Evolutionary conservation across 2,113 vertebrate species (phyloP).

Genomic region (Agelaius tricolor): DNA sequence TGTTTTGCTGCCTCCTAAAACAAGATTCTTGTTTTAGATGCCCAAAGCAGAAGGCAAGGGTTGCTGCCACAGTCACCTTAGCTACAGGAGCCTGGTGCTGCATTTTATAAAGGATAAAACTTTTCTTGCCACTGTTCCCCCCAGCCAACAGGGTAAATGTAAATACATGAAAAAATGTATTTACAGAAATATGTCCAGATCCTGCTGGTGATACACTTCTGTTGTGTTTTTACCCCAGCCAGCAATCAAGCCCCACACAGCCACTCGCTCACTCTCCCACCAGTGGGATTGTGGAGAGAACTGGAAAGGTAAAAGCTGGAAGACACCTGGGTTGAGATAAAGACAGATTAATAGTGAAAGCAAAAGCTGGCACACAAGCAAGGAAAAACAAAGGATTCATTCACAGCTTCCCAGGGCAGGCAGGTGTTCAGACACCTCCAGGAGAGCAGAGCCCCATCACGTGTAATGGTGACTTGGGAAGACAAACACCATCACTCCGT

Average conservation of each 20-base stretch:
- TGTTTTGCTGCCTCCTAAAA: neutral
- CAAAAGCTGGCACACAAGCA: neutral
- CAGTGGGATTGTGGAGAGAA: neutral
- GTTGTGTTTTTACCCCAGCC: neutral
- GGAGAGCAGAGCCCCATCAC: neutral
- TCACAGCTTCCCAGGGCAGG: neutral
- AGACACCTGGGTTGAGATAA: neutral
- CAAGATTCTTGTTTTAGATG: neutral
- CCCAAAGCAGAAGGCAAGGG: neutral
- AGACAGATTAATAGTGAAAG: neutral
- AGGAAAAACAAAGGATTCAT: neutral
- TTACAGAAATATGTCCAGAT: no score
- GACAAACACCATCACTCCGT: neutral
- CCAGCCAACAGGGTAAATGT: neutral
- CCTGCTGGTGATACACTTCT: no score
- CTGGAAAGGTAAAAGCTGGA: neutral
- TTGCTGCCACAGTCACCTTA: neutral
- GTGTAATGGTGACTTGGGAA: neutral
- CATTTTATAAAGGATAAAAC: neutral
- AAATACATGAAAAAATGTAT: neutral
- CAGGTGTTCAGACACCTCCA: neutral
- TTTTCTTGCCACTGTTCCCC: neutral
- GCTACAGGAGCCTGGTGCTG: neutral
- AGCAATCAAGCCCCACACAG: neutral
- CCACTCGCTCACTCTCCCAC: rapidly evolving